Base-by-base conservation (phyloP, 92 coral and sea anemone genomes). In the Desmophyllum pertusum region DNA sequence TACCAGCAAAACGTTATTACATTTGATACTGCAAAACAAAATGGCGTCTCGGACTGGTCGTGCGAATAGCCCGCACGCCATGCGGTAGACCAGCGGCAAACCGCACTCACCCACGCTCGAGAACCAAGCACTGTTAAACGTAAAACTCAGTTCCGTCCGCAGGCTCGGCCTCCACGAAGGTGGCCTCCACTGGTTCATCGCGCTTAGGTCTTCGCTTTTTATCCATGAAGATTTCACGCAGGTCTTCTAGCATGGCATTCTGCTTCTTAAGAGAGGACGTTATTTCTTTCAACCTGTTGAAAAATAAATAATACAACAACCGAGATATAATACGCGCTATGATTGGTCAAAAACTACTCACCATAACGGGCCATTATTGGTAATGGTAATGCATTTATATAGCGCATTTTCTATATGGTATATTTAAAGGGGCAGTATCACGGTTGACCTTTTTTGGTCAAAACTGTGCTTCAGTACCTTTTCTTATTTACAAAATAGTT, bases 221-320 rank as follows among this genome's bases (percentile, higher is more conserved):
- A 36, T 91, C 92, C 67, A 53, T 23, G 80, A 85, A 37, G 40
- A 91, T 55, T 21, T 91, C 94, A 33, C 91, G 87, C 38, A 91
- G 65, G 42, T 91, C 94, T 70, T 91, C 94, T 37, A 91, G 68
- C 21, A 91, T 41, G 19, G 85, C 90, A 18, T 86, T 78, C 51
- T 91, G 92, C 52, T 79, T 91, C 77, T 81, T 88, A 3, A 91
- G 69, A n/a, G 86, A 66, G 15, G 79, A 68, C 4, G 84, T 71
- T 30, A 91, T 88, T 37, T 91, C 92, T 78, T 71, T 84, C 57
- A 91, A 75, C 82, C 94, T 91, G 75, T 21, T 21, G 42, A 25
- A 53, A 48, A 6, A 51, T 52, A 10, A 52, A 51, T 18, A 51
- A 15, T 1, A 1, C 3, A 23, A 55, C n/a, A 52, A 6, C n/a